A percentile compares a stretch with the other conserved stretches of the same genome.
Conservation (phyloP, 2,888 invertebrate genomes). For the Calameuta pallipes region DNA sequence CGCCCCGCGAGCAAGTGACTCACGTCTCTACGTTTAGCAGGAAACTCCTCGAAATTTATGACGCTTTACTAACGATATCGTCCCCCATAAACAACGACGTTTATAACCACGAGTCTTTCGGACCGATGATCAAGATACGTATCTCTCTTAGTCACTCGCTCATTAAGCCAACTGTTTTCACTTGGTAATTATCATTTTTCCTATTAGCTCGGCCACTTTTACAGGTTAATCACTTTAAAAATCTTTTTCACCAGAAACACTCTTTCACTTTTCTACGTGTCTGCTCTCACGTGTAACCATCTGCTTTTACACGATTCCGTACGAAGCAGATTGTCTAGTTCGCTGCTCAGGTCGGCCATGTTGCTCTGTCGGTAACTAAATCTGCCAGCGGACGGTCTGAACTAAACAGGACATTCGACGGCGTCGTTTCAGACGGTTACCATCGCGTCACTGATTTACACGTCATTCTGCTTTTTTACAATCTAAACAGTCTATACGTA, state of each 20-base stretch:
- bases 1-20: not conserved
- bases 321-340: not conserved
- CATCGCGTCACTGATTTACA: not conserved
- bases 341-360: not conserved
- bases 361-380: not conserved
- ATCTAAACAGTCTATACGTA: not conserved
- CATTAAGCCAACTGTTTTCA: constrained; percentile 46
- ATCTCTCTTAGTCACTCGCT: constrained; percentile 52
- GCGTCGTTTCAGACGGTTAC: not conserved
- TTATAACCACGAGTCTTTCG: constrained; percentile 34
- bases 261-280: not conserved
- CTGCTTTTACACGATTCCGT: not conserved
- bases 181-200: not conserved
- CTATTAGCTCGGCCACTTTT: not conserved
- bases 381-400: not conserved
- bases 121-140: constrained; percentile 33
- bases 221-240: not conserved
- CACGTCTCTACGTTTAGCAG: constrained; percentile 1
- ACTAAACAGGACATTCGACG: not conserved
- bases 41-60: constrained; percentile 27
- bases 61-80: constrained; percentile 17
- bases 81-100: constrained; percentile 51
- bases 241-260: not conserved
- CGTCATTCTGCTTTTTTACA: not conserved
- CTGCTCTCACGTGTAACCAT: not conserved